A percentile compares a stretch with the other conserved stretches of the same genome.
phyloP scores from a whole-genome alignment of 2,113 vertebrate genomes.

The Chelonoidis abingdonii region DNA sequence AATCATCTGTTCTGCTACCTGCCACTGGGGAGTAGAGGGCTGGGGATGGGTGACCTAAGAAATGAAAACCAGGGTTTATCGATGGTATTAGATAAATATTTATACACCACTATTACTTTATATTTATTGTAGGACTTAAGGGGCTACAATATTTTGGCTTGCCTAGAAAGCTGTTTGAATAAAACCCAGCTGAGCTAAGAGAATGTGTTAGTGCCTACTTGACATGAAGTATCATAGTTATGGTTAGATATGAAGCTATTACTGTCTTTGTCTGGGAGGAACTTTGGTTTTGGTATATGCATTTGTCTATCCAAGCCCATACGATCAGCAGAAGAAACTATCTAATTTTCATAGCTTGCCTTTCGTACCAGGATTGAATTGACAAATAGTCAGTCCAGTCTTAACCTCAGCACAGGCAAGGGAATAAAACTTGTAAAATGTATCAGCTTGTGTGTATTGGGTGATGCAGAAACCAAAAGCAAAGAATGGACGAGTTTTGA shows the following conservation, averaged over 20 bases:
- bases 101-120: not conserved
- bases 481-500: not conserved
- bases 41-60: not conserved
- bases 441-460: not conserved
- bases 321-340: not conserved
- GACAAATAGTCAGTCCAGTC: not conserved
- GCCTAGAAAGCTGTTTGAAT: not conserved
- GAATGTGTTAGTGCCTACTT: not conserved
- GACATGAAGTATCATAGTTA: not conserved
- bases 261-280: not conserved
- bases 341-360: not conserved
- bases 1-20: not conserved
- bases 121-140: not conserved
- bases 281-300: not conserved
- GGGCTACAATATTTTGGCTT: fast-evolving
- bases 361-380: not conserved
- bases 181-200: not conserved
- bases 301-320: not conserved
- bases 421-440: not conserved
- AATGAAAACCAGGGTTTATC: not conserved
- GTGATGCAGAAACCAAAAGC: not conserved
- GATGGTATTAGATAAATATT: not conserved
- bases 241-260: not conserved
- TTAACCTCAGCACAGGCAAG: not conserved
- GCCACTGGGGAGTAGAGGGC: not conserved